These are phyloP conservation scores for Chiloscyllium punctatum DNA, from an alignment of 2,797 vertebrate species.

Conservation along the genomic window DNA sequence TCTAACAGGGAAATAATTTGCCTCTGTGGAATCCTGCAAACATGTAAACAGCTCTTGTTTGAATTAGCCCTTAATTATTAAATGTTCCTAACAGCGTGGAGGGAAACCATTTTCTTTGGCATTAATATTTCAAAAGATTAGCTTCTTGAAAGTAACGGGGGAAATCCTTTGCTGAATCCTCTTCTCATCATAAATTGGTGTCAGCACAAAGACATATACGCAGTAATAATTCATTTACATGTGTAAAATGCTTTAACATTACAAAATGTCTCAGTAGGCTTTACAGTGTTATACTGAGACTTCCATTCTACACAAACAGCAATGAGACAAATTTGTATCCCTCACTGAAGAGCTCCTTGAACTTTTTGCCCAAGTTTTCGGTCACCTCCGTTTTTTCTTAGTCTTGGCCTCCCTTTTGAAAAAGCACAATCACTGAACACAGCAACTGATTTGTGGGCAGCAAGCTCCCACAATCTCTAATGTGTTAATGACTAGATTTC, in stretches of 20 bases:
- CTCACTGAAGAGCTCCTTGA: neutral
- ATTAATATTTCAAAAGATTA: conserved; percentile 8
- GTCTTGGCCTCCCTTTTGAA: neutral
- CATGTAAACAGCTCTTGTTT: neutral
- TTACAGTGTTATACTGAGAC: neutral
- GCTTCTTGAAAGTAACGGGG: neutral
- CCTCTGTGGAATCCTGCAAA: neutral
- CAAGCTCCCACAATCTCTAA: too few relatives aligned
- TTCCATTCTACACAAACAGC: neutral
- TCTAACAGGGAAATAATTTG: neutral
- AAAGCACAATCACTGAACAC: neutral
- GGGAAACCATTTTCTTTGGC: conserved; percentile 16
- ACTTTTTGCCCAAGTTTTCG: neutral
- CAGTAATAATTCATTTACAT: neutral
- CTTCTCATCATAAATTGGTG: neutral
- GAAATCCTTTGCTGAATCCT: neutral
- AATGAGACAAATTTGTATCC: neutral
- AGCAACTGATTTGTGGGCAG: too few relatives aligned
- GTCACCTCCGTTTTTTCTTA: neutral
- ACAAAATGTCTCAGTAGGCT: neutral
- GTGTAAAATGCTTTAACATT: neutral
- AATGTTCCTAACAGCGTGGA: neutral
- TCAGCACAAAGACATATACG: neutral
- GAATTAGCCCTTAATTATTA: conserved; percentile 26
- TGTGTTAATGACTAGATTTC: too few relatives aligned